Conservation (phyloP, 2,113 vertebrate genomes). For the Capreolus pygargus region DNA sequence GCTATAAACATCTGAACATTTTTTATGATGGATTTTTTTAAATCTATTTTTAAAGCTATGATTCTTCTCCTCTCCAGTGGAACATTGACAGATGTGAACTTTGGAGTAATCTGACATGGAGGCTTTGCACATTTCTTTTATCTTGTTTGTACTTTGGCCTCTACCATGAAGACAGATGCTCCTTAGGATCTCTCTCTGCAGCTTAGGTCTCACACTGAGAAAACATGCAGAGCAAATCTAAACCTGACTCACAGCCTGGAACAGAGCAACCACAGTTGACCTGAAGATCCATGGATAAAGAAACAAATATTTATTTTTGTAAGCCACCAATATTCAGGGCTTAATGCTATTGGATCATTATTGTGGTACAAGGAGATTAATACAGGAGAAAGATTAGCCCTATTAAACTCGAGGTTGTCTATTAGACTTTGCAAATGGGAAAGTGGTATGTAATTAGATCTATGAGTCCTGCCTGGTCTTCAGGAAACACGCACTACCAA, state of each 20-base stretch:
- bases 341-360: neutral
- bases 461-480: neutral
- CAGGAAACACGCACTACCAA: neutral
- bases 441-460: neutral
- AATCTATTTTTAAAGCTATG: neutral
- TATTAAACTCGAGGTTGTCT: neutral
- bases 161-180: neutral
- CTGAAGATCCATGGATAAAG: neutral
- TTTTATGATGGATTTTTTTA: neutral
- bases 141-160: neutral
- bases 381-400: neutral
- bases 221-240: neutral
- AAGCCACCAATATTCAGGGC: neutral
- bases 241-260: neutral
- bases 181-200: neutral
- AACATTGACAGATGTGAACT: neutral
- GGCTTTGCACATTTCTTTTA: neutral
- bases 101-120: neutral
- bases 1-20: neutral
- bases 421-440: neutral
- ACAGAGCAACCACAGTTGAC: neutral
- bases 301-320: neutral
- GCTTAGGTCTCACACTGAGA: neutral
- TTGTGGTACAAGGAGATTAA: neutral
- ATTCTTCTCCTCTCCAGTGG: neutral